These are phyloP conservation scores for Pachydiplax longipennis DNA, from an alignment of 2,888 invertebrate species.

Conservation along the genomic window DNA sequence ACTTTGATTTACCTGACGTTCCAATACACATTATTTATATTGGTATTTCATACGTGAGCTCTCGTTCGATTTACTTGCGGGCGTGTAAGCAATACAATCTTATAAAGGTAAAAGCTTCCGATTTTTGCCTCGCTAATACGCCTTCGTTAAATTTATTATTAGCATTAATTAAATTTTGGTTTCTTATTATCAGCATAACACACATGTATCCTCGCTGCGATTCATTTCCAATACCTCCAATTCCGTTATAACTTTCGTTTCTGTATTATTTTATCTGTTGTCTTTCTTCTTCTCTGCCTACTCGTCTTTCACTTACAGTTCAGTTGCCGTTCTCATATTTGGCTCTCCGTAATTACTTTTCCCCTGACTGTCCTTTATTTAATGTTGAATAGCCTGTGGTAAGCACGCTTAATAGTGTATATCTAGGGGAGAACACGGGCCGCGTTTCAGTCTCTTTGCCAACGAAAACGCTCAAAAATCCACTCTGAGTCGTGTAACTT, in stretches of 20 bases:
- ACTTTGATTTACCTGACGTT: too few species aligned
- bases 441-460: background rate
- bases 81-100: too few species aligned
- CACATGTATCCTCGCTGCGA: too few species aligned
- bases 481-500: background rate
- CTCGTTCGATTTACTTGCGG: too few species aligned
- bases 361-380: background rate
- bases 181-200: too few species aligned
- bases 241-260: background rate
- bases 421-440: background rate
- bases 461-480: conserved; percentile 21
- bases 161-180: too few species aligned
- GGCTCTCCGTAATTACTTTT: background rate
- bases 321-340: background rate
- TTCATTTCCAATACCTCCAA: background rate
- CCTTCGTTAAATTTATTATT: too few species aligned
- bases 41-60: too few species aligned
- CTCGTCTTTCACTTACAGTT: background rate
- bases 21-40: too few species aligned
- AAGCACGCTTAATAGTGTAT: background rate
- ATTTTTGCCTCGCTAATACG: too few species aligned
- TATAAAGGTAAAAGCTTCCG: too few species aligned
- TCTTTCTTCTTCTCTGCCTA: background rate
- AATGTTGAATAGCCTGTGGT: background rate
- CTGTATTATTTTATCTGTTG: background rate